Evolutionary conservation across 37 sponge, comb jelly and placozoan genomes (phyloP), one percentile per base, ranked within the genome.

Genomic region (Hormiphora californensis): DNA sequence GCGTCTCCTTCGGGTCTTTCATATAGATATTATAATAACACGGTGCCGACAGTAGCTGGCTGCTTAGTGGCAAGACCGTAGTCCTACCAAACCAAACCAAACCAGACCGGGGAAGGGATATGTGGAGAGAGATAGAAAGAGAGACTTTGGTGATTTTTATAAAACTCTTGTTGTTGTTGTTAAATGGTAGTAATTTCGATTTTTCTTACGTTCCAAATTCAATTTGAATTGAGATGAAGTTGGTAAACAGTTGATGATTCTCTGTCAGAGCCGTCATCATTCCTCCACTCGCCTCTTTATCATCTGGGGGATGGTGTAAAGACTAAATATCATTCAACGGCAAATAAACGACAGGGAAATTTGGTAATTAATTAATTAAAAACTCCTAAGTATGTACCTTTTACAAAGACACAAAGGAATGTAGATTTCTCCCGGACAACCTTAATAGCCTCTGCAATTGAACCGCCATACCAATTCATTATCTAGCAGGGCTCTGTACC

Each of bases 281-380:
- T 19, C 4, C 81, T 0, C 17, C 7, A 41, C 81, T 73, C 25
- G 36, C 44, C 4, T 73, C 81, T 41, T 73, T 73, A 21, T 73
- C 81, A 73, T 73, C 81, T 73, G 81, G 8, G n/a, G 23, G 43
- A 65, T n/a, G n/a, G n/a, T n/a, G n/a, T n/a, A n/a, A n/a, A n/a
- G n/a, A n/a, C n/a, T n/a, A n/a, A n/a, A n/a, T n/a, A n/a, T n/a
- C n/a, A n/a, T n/a, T n/a, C n/a, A n/a, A n/a, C n/a, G n/a, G n/a
- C n/a, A n/a, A n/a, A n/a, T n/a, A n/a, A n/a, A n/a, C n/a, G n/a
- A n/a, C n/a, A n/a, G n/a, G n/a, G n/a, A n/a, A 22, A 59, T 59
- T 21, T 59, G 7, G 7, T 59, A 23, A 59, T 7, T 59, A n/a
- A 59, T 59, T 23, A 59, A 22, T 59, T 7, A 59, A 22, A 23